These are phyloP conservation scores for Colossoma macropomum DNA, from an alignment of 2,113 vertebrate species.

Conservation along the genomic window DNA sequence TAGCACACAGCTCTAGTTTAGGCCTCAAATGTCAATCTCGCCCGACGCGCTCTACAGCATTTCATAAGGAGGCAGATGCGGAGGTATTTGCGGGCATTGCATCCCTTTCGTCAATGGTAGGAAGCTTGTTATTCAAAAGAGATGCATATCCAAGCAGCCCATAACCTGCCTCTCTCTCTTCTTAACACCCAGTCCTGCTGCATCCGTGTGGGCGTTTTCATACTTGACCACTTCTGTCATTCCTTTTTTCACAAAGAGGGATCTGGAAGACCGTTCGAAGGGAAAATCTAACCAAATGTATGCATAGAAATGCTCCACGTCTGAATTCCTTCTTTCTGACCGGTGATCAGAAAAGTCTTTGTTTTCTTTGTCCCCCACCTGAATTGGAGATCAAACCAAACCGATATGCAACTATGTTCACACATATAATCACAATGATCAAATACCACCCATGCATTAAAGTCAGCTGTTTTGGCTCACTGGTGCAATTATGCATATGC, in stretches of 20 bases:
- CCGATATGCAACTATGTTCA: not conserved
- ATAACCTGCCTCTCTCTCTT: too few relatives aligned
- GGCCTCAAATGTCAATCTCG: conserved; percentile 57
- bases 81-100: not conserved
- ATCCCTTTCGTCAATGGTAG: not conserved
- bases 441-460: not conserved
- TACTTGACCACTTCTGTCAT: conserved; percentile 12
- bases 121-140: not conserved
- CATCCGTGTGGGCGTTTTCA: not conserved
- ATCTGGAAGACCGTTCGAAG: not conserved
- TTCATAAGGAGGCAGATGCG: not conserved
- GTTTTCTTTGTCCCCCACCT: not conserved
- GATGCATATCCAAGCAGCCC: not conserved
- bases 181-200: not conserved
- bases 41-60: conserved; percentile 13
- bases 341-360: not conserved
- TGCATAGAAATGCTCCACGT: not conserved
- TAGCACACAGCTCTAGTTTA: conserved; percentile 59
- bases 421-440: not conserved
- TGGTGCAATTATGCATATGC: conserved; percentile 64
- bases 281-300: conserved; percentile 8
- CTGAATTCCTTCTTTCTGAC: not conserved
- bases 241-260: not conserved
- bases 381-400: not conserved
- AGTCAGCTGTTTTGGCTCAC: not conserved